Percentiles rank a stretch among this genome's conserved stretches.
Evolutionary conservation across 1,140 invertebrate genomes (phyloP).

Genomic region (Neodiprion pinetum): DNA sequence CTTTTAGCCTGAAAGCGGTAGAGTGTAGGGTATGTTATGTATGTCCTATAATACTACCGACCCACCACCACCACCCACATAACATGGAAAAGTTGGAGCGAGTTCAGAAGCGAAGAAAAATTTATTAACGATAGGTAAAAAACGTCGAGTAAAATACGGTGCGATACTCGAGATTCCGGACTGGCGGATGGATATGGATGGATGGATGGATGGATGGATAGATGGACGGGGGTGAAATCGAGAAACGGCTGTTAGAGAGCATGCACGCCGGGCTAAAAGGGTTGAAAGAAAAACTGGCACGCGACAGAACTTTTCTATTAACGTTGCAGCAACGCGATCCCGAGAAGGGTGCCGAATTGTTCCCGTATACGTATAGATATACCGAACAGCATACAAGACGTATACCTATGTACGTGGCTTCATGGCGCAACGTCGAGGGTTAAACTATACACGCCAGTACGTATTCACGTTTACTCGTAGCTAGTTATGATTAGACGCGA

Average conservation of each 20-base stretch:
- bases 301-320: constrained; percentile 24
- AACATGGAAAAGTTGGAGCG: constrained; percentile 11
- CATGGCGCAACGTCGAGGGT: background rate
- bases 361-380: too few relatives aligned
- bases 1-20: background rate
- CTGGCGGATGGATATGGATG: too few relatives aligned
- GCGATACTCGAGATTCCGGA: too few relatives aligned
- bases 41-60: constrained; percentile 12
- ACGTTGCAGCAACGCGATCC: background rate
- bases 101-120: constrained; percentile 19
- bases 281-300: constrained; percentile 8
- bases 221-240: background rate
- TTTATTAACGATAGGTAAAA: background rate
- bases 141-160: too few relatives aligned
- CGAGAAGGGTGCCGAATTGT: background rate
- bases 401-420: too few relatives aligned
- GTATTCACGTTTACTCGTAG: constrained; percentile 18
- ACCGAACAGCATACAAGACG: too few relatives aligned
- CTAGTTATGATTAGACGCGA: constrained; percentile 58
- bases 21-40: background rate
- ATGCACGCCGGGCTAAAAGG: background rate
- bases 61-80: constrained; percentile 15
- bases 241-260: background rate
- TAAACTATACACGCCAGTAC: background rate
- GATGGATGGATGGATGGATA: too few relatives aligned